A percentile compares a stretch with the other conserved stretches of the same genome.
These are phyloP conservation scores for Sycophaga agraensis DNA, from an alignment of 1,140 invertebrate species.

Conservation along the genomic window DNA sequence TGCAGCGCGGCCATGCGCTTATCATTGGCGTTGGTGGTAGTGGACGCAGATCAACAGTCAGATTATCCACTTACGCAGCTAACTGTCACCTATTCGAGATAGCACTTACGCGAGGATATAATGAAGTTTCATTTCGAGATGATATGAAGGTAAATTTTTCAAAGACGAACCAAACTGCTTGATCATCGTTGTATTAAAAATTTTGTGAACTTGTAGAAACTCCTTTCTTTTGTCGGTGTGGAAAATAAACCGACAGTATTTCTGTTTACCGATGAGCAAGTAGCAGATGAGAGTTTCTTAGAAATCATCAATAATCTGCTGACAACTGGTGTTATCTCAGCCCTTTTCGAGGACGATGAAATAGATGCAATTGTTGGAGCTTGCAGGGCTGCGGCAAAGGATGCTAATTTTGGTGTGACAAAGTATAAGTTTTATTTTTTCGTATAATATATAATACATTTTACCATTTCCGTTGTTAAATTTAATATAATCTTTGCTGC, in stretches of 20 bases:
- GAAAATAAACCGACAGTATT: constrained; percentile 80
- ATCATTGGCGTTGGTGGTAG: constrained; percentile 84
- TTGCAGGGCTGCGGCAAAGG: constrained; percentile 68
- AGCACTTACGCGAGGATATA: constrained; percentile 78
- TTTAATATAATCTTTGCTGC: not conserved
- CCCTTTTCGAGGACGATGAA: constrained; percentile 83
- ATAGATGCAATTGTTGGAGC: constrained; percentile 74
- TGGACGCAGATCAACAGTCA: constrained; percentile 77
- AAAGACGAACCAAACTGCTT: too few species aligned
- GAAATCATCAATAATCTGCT: constrained; percentile 90
- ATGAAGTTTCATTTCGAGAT: constrained; percentile 78
- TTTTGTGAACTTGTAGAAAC: constrained; percentile 48
- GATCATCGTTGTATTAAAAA: too few species aligned
- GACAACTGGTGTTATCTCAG: constrained; percentile 80
- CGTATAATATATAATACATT: too few species aligned
- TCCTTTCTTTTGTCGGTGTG: constrained; percentile 73
- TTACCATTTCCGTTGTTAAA: not conserved
- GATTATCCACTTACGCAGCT: constrained; percentile 74
- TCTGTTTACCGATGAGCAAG: constrained; percentile 79
- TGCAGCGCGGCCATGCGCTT: constrained; percentile 81
- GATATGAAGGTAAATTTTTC: constrained; percentile 69
- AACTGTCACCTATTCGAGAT: constrained; percentile 82
- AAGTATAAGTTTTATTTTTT: constrained; percentile 58
- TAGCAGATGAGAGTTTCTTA: constrained; percentile 77
- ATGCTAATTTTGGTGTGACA: constrained; percentile 68